These are phyloP conservation scores for Cavia porcellus DNA, from an alignment of 2,113 vertebrate species.

Conservation along the genomic window DNA sequence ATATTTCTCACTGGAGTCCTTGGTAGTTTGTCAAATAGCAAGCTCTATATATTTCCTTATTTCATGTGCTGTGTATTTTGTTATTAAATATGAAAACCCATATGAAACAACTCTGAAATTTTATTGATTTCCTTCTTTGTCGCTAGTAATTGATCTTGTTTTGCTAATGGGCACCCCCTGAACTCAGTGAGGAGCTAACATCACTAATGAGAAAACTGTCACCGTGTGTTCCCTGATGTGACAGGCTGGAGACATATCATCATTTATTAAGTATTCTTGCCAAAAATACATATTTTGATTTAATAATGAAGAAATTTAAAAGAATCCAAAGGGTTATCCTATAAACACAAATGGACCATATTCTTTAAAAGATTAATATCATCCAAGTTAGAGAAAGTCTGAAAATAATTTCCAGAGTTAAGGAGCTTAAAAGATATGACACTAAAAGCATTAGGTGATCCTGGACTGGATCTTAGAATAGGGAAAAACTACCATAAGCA, in stretches of 20 bases:
- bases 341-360: conserved; percentile 3
- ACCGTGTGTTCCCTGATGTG: neutral
- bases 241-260: neutral
- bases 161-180: neutral
- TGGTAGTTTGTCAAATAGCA: neutral
- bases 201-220: conserved; percentile 11
- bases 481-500: neutral
- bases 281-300: conserved; percentile 20
- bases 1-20: neutral
- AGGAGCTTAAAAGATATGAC: neutral
- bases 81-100: conserved; percentile 7
- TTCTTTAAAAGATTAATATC: neutral
- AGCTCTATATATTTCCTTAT: neutral
- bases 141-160: neutral
- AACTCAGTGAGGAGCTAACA: neutral
- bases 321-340: conserved; percentile 41
- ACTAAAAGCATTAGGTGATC: neutral
- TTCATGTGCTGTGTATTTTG: conserved; percentile 40
- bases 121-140: conserved; percentile 47
- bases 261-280: neutral
- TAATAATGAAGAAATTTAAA: conserved; percentile 23
- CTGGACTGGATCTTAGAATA: neutral
- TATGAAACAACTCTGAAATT: conserved; percentile 45
- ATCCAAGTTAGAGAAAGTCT: neutral
- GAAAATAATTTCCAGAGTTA: conserved; percentile 1